Evolutionary conservation across 2,888 invertebrate species (phyloP).

Genomic region (Hirtodrosophila histrioides): DNA sequence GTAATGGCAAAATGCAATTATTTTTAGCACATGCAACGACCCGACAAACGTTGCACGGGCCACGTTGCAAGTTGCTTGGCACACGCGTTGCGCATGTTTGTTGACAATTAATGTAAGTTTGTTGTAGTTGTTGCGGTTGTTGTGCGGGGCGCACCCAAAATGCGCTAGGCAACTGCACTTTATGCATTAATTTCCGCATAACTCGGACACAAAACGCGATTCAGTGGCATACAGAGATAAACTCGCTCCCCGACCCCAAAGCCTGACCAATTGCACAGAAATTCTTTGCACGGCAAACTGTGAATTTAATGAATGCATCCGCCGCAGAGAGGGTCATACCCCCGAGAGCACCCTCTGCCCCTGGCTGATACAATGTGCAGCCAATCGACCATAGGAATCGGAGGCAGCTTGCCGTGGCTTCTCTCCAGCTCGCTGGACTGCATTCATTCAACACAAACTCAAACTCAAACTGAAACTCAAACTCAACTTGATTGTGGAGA

Average conservation of each 20-base stretch:
- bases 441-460: conserved; percentile 9
- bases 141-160: conserved; percentile 50
- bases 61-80: conserved; percentile 16
- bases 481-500: conserved; percentile 42
- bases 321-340: conserved; percentile 44
- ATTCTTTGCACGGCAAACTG: conserved; percentile 67
- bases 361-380: conserved; percentile 49
- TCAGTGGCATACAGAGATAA: conserved; percentile 15
- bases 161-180: conserved; percentile 47
- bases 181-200: conserved; percentile 72
- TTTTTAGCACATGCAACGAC: conserved; percentile 70
- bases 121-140: conserved; percentile 24
- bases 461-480: neutral
- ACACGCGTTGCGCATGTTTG: conserved; percentile 70
- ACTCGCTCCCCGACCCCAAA: conserved; percentile 12
- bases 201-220: conserved; percentile 31
- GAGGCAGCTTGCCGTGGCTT: neutral
- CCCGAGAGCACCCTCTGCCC: neutral
- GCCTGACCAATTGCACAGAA: conserved; percentile 43
- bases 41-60: conserved; percentile 21
- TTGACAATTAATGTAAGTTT: conserved; percentile 71
- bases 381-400: conserved; percentile 41
- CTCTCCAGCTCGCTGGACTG: conserved; percentile 16
- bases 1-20: conserved; percentile 68
- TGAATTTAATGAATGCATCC: conserved; percentile 68